Evolutionary conservation across 2,888 invertebrate genomes (phyloP).

Genomic region (Synanthedon tipuliformis): DNA sequence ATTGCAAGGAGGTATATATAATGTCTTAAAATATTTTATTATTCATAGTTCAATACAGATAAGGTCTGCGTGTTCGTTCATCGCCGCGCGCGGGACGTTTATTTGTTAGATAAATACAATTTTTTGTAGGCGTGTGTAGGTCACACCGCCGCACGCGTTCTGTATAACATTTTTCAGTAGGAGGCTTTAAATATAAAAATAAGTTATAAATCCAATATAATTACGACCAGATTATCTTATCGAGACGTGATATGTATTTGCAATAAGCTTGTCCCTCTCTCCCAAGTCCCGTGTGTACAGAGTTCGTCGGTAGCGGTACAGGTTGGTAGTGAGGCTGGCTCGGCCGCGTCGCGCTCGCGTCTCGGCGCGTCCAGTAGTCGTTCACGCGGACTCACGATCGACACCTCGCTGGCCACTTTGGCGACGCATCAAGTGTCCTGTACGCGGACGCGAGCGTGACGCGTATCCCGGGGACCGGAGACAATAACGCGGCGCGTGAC

Average conservation of each 20-base stretch:
- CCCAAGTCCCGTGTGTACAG: constrained; percentile 20
- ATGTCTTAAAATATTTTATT: constrained; percentile 63
- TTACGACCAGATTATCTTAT: constrained; percentile 21
- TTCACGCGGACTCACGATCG: constrained; percentile 1
- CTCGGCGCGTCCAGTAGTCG: constrained; percentile 1
- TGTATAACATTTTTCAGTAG: constrained; percentile 34
- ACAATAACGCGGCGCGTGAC: constrained; percentile 41
- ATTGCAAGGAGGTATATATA: constrained; percentile 55
- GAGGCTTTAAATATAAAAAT: constrained; percentile 27
- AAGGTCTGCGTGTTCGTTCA: constrained; percentile 44
- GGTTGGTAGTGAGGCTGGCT: constrained; percentile 15
- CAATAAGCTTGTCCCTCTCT: constrained; percentile 27
- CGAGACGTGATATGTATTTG: constrained; percentile 15
- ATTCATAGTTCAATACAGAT: constrained; percentile 64
- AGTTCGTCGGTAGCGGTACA: constrained; percentile 18
- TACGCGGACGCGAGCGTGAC: constrained; percentile 8
- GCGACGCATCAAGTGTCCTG: constrained; percentile 5
- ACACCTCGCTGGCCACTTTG: constrained; percentile 5
- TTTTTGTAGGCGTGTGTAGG: constrained; percentile 26
- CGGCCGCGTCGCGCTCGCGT: constrained; percentile 7
- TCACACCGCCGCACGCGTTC: constrained; percentile 25
- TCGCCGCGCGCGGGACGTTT: constrained; percentile 42
- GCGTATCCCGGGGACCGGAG: constrained; percentile 17
- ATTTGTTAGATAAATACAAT: constrained; percentile 36
- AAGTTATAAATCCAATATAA: constrained; percentile 16